A percentile compares a stretch with the other conserved stretches of the same genome.
Conservation (phyloP, 2,888 invertebrate species). For the Hypomecis atomaria region DNA sequence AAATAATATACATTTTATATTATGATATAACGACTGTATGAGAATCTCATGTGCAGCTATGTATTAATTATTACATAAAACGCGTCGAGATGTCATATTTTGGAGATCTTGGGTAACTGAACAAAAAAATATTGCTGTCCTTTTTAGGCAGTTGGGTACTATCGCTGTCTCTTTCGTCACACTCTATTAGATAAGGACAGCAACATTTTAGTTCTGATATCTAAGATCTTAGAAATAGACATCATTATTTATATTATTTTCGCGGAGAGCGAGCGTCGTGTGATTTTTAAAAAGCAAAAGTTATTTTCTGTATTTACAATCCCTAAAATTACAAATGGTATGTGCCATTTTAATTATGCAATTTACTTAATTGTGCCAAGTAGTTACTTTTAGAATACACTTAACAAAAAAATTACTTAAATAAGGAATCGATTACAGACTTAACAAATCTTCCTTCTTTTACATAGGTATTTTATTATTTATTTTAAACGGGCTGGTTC, state of each 20-base stretch:
- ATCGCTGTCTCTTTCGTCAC: slow-evolving; percentile 1
- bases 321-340: not conserved
- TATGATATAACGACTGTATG: slow-evolving; percentile 51
- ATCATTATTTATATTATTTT: slow-evolving; percentile 39
- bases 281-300: slow-evolving; percentile 41
- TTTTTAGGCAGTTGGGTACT: no score
- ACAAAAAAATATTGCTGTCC: not conserved
- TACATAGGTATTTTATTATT: no score
- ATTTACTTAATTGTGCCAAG: no score
- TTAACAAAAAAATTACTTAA: no score
- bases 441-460: no score
- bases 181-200: not conserved
- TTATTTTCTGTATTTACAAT: not conserved
- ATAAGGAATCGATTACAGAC: no score
- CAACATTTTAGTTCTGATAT: not conserved
- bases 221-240: not conserved
- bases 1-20: slow-evolving; percentile 40
- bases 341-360: slow-evolving; percentile 51
- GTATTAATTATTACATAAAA: slow-evolving; percentile 54
- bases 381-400: no score
- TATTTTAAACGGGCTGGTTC: no score
- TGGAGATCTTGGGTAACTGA: not conserved
- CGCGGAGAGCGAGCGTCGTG: slow-evolving; percentile 49
- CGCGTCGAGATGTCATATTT: slow-evolving; percentile 43
- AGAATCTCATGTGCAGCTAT: slow-evolving; percentile 66